A percentile compares a stretch with the other conserved stretches of the same genome.
phyloP scores from a whole-genome alignment of 2,113 vertebrate genomes.

The Petrocephalus zakoni region DNA sequence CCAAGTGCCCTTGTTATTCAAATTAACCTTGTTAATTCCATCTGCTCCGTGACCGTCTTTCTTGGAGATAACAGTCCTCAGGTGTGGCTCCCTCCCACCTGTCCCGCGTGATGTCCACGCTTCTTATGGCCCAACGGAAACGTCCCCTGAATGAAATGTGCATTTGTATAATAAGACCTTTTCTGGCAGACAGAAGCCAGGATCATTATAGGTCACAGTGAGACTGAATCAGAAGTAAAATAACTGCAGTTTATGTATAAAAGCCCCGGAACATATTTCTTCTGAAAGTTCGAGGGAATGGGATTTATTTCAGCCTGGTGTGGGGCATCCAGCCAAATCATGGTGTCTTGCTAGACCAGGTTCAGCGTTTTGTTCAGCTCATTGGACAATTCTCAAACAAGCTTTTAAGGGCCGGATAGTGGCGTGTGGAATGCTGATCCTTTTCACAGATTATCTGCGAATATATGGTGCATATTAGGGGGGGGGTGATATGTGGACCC shows the following conservation, averaged over 20 bases:
- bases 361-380: neutral
- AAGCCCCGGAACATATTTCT: neutral
- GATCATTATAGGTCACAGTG: neutral
- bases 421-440: neutral
- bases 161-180: neutral
- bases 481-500: neutral
- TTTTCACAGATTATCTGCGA: neutral
- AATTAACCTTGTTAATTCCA: constrained; percentile 11
- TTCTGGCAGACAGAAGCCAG: neutral
- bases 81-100: neutral
- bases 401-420: neutral
- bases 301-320: neutral
- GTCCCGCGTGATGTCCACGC: neutral
- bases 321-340: neutral
- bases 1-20: constrained; percentile 4
- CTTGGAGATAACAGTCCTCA: neutral
- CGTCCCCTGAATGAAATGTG: neutral
- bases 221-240: neutral
- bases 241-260: neutral
- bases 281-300: neutral
- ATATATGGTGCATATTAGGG: neutral
- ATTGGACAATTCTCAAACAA: neutral
- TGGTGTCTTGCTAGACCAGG: neutral
- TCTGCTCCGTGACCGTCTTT: neutral
- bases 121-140: neutral